phyloP scores from a whole-genome alignment of 2,888 invertebrate genomes.

The Leistus spinibarbis region DNA sequence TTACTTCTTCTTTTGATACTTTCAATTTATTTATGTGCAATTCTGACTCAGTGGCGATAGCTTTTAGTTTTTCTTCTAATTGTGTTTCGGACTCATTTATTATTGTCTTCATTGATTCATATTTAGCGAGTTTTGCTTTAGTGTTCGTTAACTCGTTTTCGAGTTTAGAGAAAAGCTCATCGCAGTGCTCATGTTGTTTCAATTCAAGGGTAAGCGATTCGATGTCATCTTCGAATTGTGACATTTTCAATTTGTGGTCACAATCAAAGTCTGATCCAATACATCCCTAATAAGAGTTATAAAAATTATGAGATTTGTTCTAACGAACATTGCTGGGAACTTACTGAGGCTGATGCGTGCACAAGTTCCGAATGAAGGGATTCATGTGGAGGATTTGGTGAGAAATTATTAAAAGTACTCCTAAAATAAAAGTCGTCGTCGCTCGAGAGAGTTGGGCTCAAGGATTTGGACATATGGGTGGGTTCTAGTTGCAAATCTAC shows the following conservation, averaged over 20 bases:
- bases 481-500: not conserved
- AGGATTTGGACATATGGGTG: not conserved
- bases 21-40: not conserved
- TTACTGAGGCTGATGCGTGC: not conserved
- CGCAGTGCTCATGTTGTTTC: not conserved
- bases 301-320: not conserved
- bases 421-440: not conserved
- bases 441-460: not conserved
- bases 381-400: not conserved
- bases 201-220: not conserved
- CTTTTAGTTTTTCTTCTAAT: not conserved
- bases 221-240: not conserved
- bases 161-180: not conserved
- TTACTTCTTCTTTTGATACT: not conserved
- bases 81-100: not conserved
- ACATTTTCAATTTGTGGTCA: not conserved
- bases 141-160: not conserved
- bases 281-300: not conserved
- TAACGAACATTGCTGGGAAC: too few relatives aligned
- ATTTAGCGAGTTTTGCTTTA: not conserved
- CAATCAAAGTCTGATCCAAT: not conserved
- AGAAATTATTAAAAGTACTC: not conserved
- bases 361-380: not conserved
- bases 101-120: not conserved
- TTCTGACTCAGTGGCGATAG: not conserved